phyloP scores from a whole-genome alignment of 2,113 vertebrate species.

The Cephalopterus ornatus region DNA sequence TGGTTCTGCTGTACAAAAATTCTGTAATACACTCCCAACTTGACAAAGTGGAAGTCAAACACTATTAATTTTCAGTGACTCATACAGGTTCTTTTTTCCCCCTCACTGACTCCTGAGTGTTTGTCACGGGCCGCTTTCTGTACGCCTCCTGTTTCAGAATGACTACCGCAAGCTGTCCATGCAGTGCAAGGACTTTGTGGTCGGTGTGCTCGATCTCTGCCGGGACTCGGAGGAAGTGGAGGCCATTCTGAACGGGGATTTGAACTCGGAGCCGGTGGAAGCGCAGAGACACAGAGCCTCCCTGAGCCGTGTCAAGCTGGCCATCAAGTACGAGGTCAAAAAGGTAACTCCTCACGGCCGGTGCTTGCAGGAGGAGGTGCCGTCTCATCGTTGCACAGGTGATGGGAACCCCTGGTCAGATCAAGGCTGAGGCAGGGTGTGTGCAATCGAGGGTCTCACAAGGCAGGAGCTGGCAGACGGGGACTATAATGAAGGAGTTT shows the following conservation, averaged over 20 bases:
- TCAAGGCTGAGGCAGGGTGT: not conserved
- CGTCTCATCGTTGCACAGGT: not conserved
- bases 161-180: conserved; percentile 90
- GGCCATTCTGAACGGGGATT: conserved; percentile 86
- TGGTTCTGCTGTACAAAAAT: accelerated
- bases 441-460: not conserved
- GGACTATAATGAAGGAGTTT: not conserved
- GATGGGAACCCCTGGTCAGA: not conserved
- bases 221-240: conserved; percentile 88
- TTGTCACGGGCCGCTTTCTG: not conserved
- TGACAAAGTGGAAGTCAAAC: not conserved
- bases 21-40: not conserved
- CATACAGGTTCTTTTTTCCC: not conserved
- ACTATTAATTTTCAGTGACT: not conserved
- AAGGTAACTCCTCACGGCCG: conserved; percentile 72
- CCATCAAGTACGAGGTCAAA: conserved; percentile 91
- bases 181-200: conserved; percentile 93
- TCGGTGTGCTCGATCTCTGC: conserved; percentile 87
- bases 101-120: accelerated
- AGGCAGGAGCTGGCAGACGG: not conserved
- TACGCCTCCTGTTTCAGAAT: conserved; percentile 72
- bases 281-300: conserved; percentile 78
- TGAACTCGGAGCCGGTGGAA: conserved; percentile 76
- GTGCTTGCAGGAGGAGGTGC: not conserved
- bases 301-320: conserved; percentile 85